Base-by-base conservation (phyloP, 2,888 invertebrate genomes). In the Hypomecis atomaria region DNA sequence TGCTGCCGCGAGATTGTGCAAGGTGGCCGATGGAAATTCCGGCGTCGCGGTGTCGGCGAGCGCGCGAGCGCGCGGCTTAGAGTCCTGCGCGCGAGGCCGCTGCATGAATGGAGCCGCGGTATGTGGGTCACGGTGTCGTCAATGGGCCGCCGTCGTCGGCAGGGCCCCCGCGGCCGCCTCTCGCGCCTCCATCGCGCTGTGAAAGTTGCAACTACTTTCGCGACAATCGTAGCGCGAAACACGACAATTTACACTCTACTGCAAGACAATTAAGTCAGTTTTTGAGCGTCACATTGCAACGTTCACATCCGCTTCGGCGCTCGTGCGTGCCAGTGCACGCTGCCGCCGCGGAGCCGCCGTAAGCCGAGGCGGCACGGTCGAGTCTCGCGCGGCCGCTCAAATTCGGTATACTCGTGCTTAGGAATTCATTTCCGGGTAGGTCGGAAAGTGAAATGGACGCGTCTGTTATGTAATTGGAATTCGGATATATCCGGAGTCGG, bases 341-440 rank as follows among this genome's bases (percentile, higher is more conserved):
- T 66, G 67, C 69, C 63, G 70, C 60, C 61, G 69, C 71, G 71
- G 72, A 80, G 72, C 36, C 47, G 77, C 87, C 86, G 82, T 89
- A 83, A 71, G 67, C 65, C 48, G 40, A 70, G 54, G 59, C 45
- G 58, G 74, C 79, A 89, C 75, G 83, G 88, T 85, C 76, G 74
- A 73, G 61, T 78, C 82, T 87, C 71, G 84, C 67, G 74, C 71
- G 78, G 66, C 68, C 57, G 62, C 77, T 78, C 72, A 78, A 86
- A 82, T 88, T 88, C 81, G 88, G 85, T 92, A 92, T 92, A 92
- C 88, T 88, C 86, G 85, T 84, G 89, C 92, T 92, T 88, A 91
- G 91, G 92, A 92, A 92, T 92, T 92, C 89, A 92, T 90, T 92
- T 92, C 92, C 92, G 92, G 92, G 92, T 92, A 87, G 88, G 89